Base-by-base conservation (phyloP, 2,797 vertebrate species). In the Naso thynnoides region DNA sequence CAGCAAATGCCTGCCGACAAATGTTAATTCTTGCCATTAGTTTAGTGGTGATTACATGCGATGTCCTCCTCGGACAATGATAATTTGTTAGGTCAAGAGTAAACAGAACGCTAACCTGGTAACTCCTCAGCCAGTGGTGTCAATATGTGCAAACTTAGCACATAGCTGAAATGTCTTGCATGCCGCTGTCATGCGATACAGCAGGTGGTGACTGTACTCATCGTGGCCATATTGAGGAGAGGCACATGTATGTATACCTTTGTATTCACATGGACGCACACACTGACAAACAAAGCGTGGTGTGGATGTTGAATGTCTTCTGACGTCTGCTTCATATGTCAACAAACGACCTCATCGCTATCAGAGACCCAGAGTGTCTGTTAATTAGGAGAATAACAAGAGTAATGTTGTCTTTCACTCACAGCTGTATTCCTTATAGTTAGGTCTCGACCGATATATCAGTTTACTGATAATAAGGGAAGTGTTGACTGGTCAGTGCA, bases 141-240 rank as follows among this genome's bases (percentile, higher is more conserved):
- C 66, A 19, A 52, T 69, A 70, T 73, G 73, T 60, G 76, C 81
- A 58, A 70, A 65, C 18, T 59, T 68, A 78, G 81, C 76, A 82
- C 78, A 62, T 80, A 2, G 18, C 67, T 72, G 23, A 48, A 57
- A 84, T 60, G 73, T 38, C 64, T 42, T 5, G 50, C 79, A 58
- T 75, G 42, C 62, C 31, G 9, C 8, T 49, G 75, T 86, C 81
- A 88, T 73, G 45, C 3, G 70, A 84, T 26, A 49, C 76, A 83
- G 73, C 87, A 88, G 87, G 62, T 90, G 89, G 72, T 54, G 70
- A 59, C 74, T 78, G 24, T 9, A 53, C 68, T 73, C 39, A 73
- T 44, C 59, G 27, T 48, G 74, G 64, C 75, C 55, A 54, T 55
- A 66, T 26, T 39, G 47, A 64, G 42, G 53, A 58, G n/a, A 55